phyloP scores from a whole-genome alignment of 2,797 vertebrate genomes.

The Novumbra hubbsi region DNA sequence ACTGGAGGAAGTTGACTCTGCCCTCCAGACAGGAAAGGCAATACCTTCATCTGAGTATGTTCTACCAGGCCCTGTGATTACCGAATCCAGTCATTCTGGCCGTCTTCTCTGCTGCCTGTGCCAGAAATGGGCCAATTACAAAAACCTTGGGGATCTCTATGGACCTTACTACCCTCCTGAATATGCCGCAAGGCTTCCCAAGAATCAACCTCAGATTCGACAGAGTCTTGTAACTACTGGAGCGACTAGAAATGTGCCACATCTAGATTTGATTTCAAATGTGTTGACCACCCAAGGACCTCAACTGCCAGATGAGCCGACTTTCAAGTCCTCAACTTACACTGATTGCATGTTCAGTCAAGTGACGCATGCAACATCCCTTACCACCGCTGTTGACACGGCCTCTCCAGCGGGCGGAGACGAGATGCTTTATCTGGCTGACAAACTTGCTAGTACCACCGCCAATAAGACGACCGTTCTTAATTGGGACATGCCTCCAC shows the following conservation, averaged over 20 bases:
- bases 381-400: conserved; percentile 47
- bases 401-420: conserved; percentile 51
- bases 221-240: conserved; percentile 64
- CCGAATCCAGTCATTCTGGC: conserved; percentile 87
- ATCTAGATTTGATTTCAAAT: conserved; percentile 54
- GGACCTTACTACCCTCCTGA: conserved; percentile 97
- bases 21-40: conserved; percentile 86
- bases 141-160: conserved; percentile 96
- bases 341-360: conserved; percentile 56
- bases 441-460: conserved; percentile 36
- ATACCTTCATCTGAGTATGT: conserved; percentile 90
- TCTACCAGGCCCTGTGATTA: conserved; percentile 90
- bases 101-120: conserved; percentile 96
- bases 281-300: conserved; percentile 53
- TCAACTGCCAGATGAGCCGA: conserved; percentile 53
- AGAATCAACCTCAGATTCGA: conserved; percentile 86
- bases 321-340: conserved; percentile 52
- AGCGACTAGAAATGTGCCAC: conserved; percentile 62
- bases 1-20: conserved; percentile 66
- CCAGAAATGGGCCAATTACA: conserved; percentile 98
- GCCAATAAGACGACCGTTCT: conserved; percentile 47
- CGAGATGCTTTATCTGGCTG: conserved; percentile 53
- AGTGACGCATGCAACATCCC: conserved; percentile 52
- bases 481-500: conserved; percentile 62
- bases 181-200: conserved; percentile 91